phyloP scores from a whole-genome alignment of 1,140 invertebrate genomes.

The Steinernema feltiae region DNA sequence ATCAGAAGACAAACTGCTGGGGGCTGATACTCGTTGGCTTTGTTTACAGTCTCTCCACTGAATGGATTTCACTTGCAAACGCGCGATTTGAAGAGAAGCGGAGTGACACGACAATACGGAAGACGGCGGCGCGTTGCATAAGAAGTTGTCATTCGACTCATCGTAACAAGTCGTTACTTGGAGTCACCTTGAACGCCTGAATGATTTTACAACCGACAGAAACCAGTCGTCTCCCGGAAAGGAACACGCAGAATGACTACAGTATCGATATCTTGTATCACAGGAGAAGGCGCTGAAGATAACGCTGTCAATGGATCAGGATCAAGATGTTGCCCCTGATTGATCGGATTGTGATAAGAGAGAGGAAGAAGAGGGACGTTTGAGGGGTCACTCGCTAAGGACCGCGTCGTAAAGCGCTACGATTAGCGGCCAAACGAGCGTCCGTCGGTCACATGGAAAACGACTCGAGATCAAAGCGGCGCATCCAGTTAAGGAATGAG shows the following conservation, averaged over 20 bases:
- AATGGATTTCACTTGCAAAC: too few relatives aligned
- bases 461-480: conserved; percentile 1
- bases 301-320: not conserved
- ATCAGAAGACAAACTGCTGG: not conserved
- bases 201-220: not conserved
- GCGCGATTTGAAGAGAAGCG: too few relatives aligned
- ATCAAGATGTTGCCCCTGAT: too few relatives aligned
- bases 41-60: too few relatives aligned
- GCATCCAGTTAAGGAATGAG: not conserved
- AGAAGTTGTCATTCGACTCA: not conserved
- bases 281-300: not conserved
- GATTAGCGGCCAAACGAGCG: not conserved
- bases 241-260: not conserved
- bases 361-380: not conserved
- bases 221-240: not conserved
- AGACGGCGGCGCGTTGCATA: not conserved
- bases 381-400: not conserved
- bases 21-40: too few relatives aligned
- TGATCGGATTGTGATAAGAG: not conserved
- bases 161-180: not conserved
- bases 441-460: not conserved
- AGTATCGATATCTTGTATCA: too few relatives aligned
- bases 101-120: not conserved
- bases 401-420: not conserved
- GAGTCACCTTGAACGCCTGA: not conserved